phyloP scores from a whole-genome alignment of 2,888 invertebrate genomes.

The Tigriopus californicus region DNA sequence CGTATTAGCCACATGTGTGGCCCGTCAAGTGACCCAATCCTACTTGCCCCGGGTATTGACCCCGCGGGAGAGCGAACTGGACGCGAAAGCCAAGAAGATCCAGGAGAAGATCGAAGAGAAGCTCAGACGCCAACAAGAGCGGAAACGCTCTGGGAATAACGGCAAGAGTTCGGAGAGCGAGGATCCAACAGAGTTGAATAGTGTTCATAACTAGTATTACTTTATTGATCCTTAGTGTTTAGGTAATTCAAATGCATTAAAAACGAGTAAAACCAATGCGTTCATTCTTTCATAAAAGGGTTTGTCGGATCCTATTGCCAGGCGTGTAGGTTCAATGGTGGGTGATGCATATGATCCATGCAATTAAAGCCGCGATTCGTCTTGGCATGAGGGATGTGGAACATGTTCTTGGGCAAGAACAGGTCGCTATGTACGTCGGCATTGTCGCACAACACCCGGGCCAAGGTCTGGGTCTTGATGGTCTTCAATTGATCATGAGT shows the following conservation, averaged over 20 bases:
- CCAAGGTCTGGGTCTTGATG: background rate
- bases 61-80: background rate
- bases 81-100: background rate
- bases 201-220: no score
- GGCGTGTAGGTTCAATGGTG: background rate
- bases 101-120: background rate
- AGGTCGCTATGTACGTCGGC: background rate
- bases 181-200: no score
- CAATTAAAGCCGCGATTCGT: background rate
- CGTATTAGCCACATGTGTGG: background rate
- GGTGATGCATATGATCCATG: background rate
- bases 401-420: background rate
- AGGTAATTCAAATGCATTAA: no score
- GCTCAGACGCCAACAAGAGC: background rate
- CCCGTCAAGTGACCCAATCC: constrained; percentile 3
- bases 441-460: background rate
- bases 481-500: background rate
- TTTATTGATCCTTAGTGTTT: no score
- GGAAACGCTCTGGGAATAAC: background rate
- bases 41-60: background rate
- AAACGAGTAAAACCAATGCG: no score
- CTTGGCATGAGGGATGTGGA: background rate
- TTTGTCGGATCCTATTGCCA: background rate
- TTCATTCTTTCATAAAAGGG: no score
- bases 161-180: no score